Evolutionary conservation across 1,140 invertebrate species (phyloP), one percentile per base, ranked within the genome.

Genomic region (Sarcophaga bullata): DNA sequence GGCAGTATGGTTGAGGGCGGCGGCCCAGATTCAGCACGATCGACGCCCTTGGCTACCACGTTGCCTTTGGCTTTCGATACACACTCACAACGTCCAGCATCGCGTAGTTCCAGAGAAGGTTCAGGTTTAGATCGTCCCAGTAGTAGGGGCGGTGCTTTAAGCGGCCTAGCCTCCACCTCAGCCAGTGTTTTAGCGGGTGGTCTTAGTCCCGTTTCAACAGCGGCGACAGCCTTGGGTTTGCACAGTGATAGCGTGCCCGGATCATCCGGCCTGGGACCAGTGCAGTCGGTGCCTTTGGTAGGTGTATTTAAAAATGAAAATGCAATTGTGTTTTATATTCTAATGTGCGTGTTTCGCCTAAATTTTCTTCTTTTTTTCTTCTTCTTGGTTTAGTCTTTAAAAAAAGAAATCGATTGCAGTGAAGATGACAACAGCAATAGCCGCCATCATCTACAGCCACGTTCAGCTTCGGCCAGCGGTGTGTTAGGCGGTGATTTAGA

Each of bases 281-380:
- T 96, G 86, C 95, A 97, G 91, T 94, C 96, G 93, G 95, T 95
- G 89, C 95, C 95, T 90, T 92, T 97, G 91, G 95, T 97, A 91
- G 94, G 93, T 91, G 54, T n/a, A 15, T 47, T 75, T 0, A 47
- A 75, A 48, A 75, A 75, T 15, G 1, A 73, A 73, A 37, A n/a
- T 8, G 6, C 46, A 37, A 6, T 73, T 46, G 3, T 81, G n/a
- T 17, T 15, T n/a, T 3, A 48, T 25, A 25, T n/a, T 75, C 3
- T n/a, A 15, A 15, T 58, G 11, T 58, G n/a, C n/a, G n/a, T n/a
- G 25, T 37, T 37, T 37, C 1, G 2, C 52, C 5, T 11, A 8
- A 10, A 82, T 47, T 82, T 80, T 83, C 48, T n/a, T 37, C 8
- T 15, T 37, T 80, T 52, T 49, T 58, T 10, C 72, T 48, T 80